phyloP scores from a whole-genome alignment of 2,113 vertebrate species.

The Diadophis punctatus region DNA sequence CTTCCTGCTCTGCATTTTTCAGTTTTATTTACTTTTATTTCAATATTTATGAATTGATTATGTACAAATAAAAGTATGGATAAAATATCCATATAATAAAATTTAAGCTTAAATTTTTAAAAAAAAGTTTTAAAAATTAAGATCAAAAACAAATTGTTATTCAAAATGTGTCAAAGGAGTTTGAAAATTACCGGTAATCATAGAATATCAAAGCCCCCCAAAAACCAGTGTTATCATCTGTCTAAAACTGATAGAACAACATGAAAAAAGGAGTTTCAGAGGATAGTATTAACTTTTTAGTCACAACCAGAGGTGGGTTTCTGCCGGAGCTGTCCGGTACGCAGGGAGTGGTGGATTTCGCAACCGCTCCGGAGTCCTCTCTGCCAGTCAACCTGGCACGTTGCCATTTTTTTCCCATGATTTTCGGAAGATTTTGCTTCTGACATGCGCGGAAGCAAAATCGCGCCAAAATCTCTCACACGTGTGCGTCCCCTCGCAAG shows the following conservation, averaged over 20 bases:
- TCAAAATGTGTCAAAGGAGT: background rate
- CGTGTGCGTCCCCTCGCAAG: too few species aligned
- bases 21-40: background rate
- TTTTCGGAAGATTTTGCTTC: too few species aligned
- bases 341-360: too few species aligned
- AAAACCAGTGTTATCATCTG: background rate
- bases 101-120: background rate
- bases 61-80: background rate
- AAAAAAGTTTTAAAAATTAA: background rate
- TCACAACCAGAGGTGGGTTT: too few species aligned
- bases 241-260: background rate
- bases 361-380: too few species aligned
- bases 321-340: too few species aligned
- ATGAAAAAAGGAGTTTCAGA: background rate
- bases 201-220: background rate
- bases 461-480: too few species aligned
- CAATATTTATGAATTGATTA: background rate
- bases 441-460: too few species aligned
- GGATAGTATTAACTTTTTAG: background rate
- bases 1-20: background rate
- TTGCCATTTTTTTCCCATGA: too few species aligned
- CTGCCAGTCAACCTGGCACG: too few species aligned
- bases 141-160: background rate
- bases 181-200: background rate
- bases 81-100: background rate